Conservation (phyloP, 1,140 invertebrate genomes). For the Drosophila nigrodunni region DNA sequence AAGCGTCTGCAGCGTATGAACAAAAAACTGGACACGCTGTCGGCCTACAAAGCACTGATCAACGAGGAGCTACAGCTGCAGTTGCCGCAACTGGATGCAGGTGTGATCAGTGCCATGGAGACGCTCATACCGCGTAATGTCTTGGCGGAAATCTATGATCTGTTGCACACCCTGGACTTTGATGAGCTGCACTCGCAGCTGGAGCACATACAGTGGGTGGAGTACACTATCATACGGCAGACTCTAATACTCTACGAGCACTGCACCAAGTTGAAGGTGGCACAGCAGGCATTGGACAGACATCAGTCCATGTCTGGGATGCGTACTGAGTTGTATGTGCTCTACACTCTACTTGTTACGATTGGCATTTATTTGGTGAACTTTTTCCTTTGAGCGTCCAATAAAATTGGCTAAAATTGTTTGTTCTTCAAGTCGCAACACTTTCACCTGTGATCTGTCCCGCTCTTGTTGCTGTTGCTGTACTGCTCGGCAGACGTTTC, state of each 20-base stretch:
- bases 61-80: conserved; percentile 26
- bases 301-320: neutral
- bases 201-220: conserved; percentile 39
- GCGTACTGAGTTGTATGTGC: conserved; percentile 1
- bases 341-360: conserved; percentile 10
- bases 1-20: conserved; percentile 11
- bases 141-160: conserved; percentile 32
- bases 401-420: conserved; percentile 35
- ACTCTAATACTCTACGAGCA: conserved; percentile 38
- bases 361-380: conserved; percentile 32
- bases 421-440: conserved; percentile 19
- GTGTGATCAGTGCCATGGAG: conserved; percentile 19
- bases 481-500: conserved; percentile 65
- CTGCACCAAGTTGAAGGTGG: conserved; percentile 30
- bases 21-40: conserved; percentile 3
- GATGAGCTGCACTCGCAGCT: conserved; percentile 23
- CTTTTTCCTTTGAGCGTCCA: conserved; percentile 14
- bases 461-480: neutral
- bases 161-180: neutral
- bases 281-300: conserved; percentile 15
- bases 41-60: conserved; percentile 15
- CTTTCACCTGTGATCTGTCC: conserved; percentile 36
- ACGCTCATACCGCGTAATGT: conserved; percentile 24
- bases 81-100: conserved; percentile 17
- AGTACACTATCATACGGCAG: conserved; percentile 40